Evolutionary conservation across 2,888 invertebrate species (phyloP).

Genomic region (Brachyptera risi): DNA sequence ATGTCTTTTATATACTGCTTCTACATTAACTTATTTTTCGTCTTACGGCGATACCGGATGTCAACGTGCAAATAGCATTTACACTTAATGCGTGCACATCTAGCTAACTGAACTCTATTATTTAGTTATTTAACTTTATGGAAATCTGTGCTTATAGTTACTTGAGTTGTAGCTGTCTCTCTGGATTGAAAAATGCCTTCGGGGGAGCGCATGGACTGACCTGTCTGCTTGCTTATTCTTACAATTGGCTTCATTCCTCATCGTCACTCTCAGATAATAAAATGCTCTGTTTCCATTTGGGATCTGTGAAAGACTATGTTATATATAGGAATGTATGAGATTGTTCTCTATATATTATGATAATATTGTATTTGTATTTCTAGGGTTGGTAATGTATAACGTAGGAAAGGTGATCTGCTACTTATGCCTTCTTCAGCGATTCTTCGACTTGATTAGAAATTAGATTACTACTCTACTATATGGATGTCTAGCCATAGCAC

Average conservation of each 20-base stretch:
- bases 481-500: too few species aligned
- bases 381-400: not conserved
- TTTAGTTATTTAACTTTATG: conserved; percentile 8
- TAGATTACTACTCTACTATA: not conserved
- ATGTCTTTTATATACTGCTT: not conserved
- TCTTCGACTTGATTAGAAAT: not conserved
- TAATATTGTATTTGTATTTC: too few species aligned
- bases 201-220: too few species aligned
- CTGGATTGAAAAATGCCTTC: not conserved
- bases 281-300: too few species aligned
- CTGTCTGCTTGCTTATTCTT: too few species aligned
- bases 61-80: not conserved
- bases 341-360: too few species aligned
- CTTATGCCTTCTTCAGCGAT: not conserved
- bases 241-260: too few species aligned
- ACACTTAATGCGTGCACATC: not conserved
- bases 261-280: too few species aligned
- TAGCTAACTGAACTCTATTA: not conserved
- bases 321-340: not conserved
- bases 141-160: not conserved
- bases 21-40: not conserved
- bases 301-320: too few species aligned
- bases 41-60: not conserved
- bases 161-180: conserved; percentile 1
- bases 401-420: not conserved